Conservation (phyloP, 2,113 vertebrate genomes). For the Rhinolophus sinicus region DNA sequence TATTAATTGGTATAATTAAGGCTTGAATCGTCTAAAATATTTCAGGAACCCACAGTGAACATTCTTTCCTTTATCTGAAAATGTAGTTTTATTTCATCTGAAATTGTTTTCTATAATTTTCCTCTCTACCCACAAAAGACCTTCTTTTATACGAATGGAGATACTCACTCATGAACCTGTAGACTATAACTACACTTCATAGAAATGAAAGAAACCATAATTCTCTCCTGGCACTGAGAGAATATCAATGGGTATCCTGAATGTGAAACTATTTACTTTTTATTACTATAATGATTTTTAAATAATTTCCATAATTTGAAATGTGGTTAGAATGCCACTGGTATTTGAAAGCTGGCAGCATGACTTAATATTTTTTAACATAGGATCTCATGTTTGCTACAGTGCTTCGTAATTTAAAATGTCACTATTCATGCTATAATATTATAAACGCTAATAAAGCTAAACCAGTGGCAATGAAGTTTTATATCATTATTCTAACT, state of each 20-base stretch:
- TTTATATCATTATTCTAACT: not conserved
- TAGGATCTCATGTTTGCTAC: not conserved
- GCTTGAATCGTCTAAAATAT: constrained; percentile 13
- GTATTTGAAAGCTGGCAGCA: not conserved
- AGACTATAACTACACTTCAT: not conserved
- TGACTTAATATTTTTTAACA: constrained; percentile 50
- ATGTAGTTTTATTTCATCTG: constrained; percentile 57
- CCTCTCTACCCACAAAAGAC: constrained; percentile 21
- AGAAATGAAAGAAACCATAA: not conserved
- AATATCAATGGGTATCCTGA: constrained; percentile 3
- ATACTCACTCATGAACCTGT: not conserved
- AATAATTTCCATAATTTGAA: constrained; percentile 61
- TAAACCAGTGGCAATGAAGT: not conserved
- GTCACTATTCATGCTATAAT: not conserved
- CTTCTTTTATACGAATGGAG: not conserved
- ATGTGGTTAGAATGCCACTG: not conserved
- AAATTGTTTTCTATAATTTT: constrained; percentile 65
- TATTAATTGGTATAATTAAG: constrained; percentile 52
- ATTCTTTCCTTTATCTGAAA: constrained; percentile 48
- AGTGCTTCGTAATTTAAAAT: constrained; percentile 20
- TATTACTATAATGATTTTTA: constrained; percentile 45
- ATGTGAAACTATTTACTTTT: constrained; percentile 48
- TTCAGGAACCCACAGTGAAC: not conserved
- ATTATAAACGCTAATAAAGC: not conserved
- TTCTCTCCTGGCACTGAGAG: not conserved